Base-by-base conservation (phyloP, 2,888 invertebrate genomes). In the Ariolimax columbianus region DNA sequence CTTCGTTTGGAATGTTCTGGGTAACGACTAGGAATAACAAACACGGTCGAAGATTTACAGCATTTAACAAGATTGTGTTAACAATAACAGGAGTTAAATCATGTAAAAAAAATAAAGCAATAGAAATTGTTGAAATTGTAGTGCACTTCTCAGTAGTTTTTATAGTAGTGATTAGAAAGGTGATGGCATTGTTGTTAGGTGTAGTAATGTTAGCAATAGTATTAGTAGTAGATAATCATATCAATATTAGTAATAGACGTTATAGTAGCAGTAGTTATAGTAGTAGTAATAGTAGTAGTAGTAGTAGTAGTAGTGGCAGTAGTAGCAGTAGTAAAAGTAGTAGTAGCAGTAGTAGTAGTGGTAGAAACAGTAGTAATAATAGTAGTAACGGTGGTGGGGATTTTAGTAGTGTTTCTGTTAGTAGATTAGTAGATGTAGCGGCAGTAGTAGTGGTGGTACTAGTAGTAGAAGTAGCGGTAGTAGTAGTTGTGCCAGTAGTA, bases 181-280 rank as follows among this genome's bases (percentile, higher is more conserved):
- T 47, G 14, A 47, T 47, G 14, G 47, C 47, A 47, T 7, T 47
- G 14, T 4, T 70, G 14, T 4, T 70, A 70, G 36, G 59, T 33
- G 17, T 59, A 78, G 78, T 78, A 23, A 63, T 59, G 33, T 33
- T 59, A 78, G 63, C 33, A 78, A 33, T 59, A 78, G 78, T 59
- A 33, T 17, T 59, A 78, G 78, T 33, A 78, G 14, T 47, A 14
- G 9, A 47, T 7, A 7, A 14, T 47, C 7, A 14, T 47, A 47
- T 7, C 14, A 47, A 36, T 33, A 78, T 33, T 33, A 78, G 59
- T 33, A 59, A 36, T 17, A 59, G 63, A 30, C 6, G 78, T 33
- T 33, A 36, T 33, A 78, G 78, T 59, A 78, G 33, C 23, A 59
- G 63, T 33, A 78, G 78, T 78, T 59, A 59, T 59, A 78, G 63